A percentile compares a stretch with the other conserved stretches of the same genome.
Evolutionary conservation across 2,113 vertebrate genomes (phyloP).

Genomic region (Ancistrus triradiatus): DNA sequence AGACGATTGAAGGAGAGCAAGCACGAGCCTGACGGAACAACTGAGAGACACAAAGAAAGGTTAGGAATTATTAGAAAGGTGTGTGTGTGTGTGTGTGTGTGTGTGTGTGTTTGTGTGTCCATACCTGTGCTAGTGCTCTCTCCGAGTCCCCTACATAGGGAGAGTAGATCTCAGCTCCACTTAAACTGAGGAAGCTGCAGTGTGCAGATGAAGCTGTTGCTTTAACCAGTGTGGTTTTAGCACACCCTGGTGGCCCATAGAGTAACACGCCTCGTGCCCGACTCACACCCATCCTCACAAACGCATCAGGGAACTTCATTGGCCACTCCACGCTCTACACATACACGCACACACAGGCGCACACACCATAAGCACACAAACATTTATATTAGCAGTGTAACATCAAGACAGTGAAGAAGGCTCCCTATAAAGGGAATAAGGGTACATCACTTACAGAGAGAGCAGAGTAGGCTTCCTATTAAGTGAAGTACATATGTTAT

Average conservation of each 20-base stretch:
- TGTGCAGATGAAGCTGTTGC: constrained; percentile 79
- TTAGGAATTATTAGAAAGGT: too few relatives aligned
- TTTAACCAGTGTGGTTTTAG: constrained; percentile 85
- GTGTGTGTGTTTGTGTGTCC: not conserved
- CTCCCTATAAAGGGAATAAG: too few relatives aligned
- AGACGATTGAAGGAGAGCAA: constrained; percentile 85
- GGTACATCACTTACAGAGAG: too few relatives aligned
- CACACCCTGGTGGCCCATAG: constrained; percentile 89
- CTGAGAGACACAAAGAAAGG: constrained; percentile 56
- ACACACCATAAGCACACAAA: not conserved
- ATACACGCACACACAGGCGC: constrained; percentile 11
- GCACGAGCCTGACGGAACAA: constrained; percentile 88
- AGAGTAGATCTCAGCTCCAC: constrained; percentile 88
- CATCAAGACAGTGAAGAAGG: too few relatives aligned
- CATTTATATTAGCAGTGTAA: too few relatives aligned
- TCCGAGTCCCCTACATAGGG: constrained; percentile 91
- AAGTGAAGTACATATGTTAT: too few relatives aligned
- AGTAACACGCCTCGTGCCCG: constrained; percentile 84
- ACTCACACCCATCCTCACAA: constrained; percentile 80
- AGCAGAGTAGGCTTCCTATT: too few relatives aligned
- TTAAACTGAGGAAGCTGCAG: constrained; percentile 83
- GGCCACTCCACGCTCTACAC: constrained; percentile 91
- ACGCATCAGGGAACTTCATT: constrained; percentile 82
- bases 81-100: not conserved
- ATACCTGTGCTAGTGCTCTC: constrained; percentile 86